A percentile compares a stretch with the other conserved stretches of the same genome.
Evolutionary conservation across 2,888 invertebrate genomes (phyloP).

Genomic region (Latrodectus elegans): DNA sequence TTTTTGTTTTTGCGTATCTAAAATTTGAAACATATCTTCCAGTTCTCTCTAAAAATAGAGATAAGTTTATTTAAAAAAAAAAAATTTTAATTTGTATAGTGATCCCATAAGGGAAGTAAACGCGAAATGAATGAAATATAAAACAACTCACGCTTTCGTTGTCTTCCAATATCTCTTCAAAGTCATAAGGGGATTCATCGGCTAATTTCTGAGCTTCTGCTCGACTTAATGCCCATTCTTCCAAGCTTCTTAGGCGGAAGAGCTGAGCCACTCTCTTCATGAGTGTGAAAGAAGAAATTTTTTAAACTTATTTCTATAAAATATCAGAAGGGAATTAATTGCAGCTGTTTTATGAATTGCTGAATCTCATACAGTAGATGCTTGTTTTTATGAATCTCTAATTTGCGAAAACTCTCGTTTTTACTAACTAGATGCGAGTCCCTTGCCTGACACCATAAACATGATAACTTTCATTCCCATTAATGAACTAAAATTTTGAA

Average conservation of each 20-base stretch:
- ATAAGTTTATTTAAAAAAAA: background rate
- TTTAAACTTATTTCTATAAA: background rate
- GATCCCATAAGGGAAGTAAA: background rate
- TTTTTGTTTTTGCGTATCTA: slow-evolving; percentile 22
- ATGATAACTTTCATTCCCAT: too few relatives aligned
- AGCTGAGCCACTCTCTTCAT: slow-evolving; percentile 35
- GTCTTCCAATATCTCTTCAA: slow-evolving; percentile 35
- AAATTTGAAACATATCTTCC: slow-evolving; percentile 47
- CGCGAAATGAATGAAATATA: background rate
- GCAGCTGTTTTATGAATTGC: too few relatives aligned
- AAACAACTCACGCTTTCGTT: slow-evolving; percentile 32
- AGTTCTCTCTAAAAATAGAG: slow-evolving; percentile 29
- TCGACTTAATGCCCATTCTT: slow-evolving; percentile 52
- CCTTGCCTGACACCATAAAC: too few relatives aligned
- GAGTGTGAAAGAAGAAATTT: background rate
- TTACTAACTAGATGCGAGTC: too few relatives aligned
- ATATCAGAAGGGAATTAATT: too few relatives aligned
- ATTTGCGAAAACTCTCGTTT: too few relatives aligned
- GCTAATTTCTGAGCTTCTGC: slow-evolving; percentile 22
- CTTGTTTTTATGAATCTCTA: too few relatives aligned
- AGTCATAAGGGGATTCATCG: slow-evolving; percentile 15
- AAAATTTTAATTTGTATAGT: background rate
- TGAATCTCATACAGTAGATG: too few relatives aligned
- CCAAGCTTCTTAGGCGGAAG: slow-evolving; percentile 32
- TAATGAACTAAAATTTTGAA: too few relatives aligned